These are phyloP conservation scores for Heliconius hermathena DNA, from an alignment of 1,140 invertebrate species.

Conservation along the genomic window DNA sequence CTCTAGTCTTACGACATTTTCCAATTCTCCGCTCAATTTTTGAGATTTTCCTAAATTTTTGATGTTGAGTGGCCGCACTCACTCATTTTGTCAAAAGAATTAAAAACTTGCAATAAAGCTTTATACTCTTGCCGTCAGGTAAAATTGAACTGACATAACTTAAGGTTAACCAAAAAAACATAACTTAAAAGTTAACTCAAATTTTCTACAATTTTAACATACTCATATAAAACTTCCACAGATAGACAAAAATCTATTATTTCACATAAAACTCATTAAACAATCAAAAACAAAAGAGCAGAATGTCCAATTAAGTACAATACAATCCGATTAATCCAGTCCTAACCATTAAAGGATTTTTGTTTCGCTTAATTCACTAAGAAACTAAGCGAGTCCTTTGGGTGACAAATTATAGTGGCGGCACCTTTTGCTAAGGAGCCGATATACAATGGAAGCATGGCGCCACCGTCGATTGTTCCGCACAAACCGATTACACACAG, in stretches of 20 bases:
- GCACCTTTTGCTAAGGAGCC: constrained; percentile 52
- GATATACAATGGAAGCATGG: constrained; percentile 54
- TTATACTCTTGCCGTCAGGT: no score
- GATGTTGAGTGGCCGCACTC: no score
- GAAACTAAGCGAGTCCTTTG: constrained; percentile 35
- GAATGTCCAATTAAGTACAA: constrained; percentile 58
- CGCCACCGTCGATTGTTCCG: constrained; percentile 62
- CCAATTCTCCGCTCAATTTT: no score
- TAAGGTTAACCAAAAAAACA: no score
- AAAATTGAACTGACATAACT: no score
- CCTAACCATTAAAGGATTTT: constrained; percentile 63
- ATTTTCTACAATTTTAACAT: no score
- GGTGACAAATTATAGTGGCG: constrained; percentile 73
- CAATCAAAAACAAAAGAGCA: constrained; percentile 31
- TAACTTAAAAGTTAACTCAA: no score
- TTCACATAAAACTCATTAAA: constrained; percentile 35
- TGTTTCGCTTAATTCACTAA: constrained; percentile 49
- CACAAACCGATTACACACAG: constrained; percentile 70
- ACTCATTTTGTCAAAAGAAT: no score
- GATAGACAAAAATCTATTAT: not conserved
- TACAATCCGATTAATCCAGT: constrained; percentile 69
- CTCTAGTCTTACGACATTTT: no score
- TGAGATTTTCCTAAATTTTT: no score
- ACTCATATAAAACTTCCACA: not conserved
- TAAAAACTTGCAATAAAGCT: no score